These are phyloP conservation scores for Oreochromis aureus DNA, from an alignment of 2,113 vertebrate species.

Conservation along the genomic window DNA sequence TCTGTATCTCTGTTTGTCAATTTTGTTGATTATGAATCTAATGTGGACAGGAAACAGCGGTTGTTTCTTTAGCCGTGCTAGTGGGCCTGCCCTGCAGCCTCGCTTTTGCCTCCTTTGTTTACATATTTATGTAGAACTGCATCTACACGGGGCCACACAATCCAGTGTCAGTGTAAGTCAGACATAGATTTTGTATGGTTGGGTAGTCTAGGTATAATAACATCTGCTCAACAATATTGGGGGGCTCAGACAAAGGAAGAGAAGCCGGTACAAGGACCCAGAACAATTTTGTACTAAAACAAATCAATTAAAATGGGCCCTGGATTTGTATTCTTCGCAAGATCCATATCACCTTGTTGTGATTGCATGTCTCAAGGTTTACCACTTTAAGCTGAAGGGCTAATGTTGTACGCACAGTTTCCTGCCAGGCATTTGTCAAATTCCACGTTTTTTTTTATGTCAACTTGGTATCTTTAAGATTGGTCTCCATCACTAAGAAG, in stretches of 20 bases:
- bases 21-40: neutral
- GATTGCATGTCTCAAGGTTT: too few relatives aligned
- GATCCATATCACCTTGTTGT: too few relatives aligned
- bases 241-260: neutral
- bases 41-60: neutral
- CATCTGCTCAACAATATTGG: neutral
- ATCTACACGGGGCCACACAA: neutral
- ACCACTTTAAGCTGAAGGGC: too few relatives aligned
- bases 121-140: neutral
- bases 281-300: too few relatives aligned
- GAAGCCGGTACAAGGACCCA: too few relatives aligned
- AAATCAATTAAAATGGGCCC: too few relatives aligned
- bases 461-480: neutral
- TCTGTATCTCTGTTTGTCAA: neutral
- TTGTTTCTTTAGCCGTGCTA: neutral
- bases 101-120: neutral
- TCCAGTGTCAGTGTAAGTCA: neutral
- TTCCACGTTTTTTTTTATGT: neutral
- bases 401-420: neutral
- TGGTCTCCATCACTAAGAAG: neutral
- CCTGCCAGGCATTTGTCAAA: neutral
- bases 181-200: rapidly evolving
- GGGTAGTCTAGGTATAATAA: neutral
- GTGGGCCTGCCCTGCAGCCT: neutral
- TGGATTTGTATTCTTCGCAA: too few relatives aligned